Evolutionary conservation across 2,797 vertebrate genomes (phyloP).

Genomic region (Thalassophryne amazonica): DNA sequence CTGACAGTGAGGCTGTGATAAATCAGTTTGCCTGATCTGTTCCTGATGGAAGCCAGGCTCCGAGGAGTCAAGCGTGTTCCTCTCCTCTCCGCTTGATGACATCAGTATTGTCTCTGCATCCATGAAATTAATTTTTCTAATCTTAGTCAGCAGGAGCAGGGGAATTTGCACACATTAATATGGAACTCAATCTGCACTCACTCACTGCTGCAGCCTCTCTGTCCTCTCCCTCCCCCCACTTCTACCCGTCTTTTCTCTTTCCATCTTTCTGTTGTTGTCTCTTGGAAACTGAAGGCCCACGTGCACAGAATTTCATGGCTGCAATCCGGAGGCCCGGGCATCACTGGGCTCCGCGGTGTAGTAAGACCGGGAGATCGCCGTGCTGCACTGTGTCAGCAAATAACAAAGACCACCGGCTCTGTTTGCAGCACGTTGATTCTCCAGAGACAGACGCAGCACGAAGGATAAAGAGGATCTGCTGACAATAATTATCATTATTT

Average conservation of each 20-base stretch:
- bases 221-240: slow-evolving; percentile 24
- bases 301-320: slow-evolving; percentile 29
- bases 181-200: slow-evolving; percentile 70
- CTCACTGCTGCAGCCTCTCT: slow-evolving; percentile 67
- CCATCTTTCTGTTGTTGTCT: slow-evolving; percentile 1
- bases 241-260: slow-evolving; percentile 26
- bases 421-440: slow-evolving; percentile 60
- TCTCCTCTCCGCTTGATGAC: slow-evolving; percentile 75
- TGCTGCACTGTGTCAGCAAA: slow-evolving; percentile 57
- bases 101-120: slow-evolving; percentile 83
- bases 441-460: slow-evolving; percentile 46
- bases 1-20: slow-evolving; percentile 29
- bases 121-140: slow-evolving; percentile 85
- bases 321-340: slow-evolving; percentile 41
- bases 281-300: slow-evolving; percentile 40
- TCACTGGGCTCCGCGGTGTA: slow-evolving; percentile 27
- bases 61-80: slow-evolving; percentile 68
- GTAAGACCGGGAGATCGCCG: slow-evolving; percentile 36
- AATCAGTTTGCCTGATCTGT: slow-evolving; percentile 29
- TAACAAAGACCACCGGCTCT: slow-evolving; percentile 54
- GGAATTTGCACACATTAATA: slow-evolving; percentile 82
- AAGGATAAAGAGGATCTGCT: slow-evolving; percentile 67
- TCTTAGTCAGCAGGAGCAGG: slow-evolving; percentile 81
- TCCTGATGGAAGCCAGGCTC: slow-evolving; percentile 40
- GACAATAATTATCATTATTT: slow-evolving; percentile 75